Conservation (phyloP, 2,888 invertebrate species). For the Athetis lepigone region DNA sequence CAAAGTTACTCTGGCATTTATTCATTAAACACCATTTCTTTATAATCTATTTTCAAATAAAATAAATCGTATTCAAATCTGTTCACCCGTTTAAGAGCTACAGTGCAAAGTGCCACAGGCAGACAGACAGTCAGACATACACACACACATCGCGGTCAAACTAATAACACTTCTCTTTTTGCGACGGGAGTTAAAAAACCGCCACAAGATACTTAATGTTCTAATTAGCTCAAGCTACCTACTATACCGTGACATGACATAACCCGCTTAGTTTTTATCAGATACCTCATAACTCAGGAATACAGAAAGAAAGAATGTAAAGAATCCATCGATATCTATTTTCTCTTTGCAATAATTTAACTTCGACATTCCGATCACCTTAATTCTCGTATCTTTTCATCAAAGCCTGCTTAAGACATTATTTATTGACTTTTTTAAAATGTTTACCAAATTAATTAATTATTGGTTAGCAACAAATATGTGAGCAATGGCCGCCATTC, state of each 20-base stretch:
- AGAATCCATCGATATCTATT: constrained; percentile 5
- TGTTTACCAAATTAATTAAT: constrained; percentile 63
- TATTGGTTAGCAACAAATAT: constrained; percentile 49
- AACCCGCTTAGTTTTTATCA: not conserved
- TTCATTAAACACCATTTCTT: too few relatives aligned
- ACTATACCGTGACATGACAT: not conserved
- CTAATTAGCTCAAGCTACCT: not conserved
- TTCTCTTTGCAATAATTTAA: constrained; percentile 1
- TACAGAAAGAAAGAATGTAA: not conserved
- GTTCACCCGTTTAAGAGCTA: too few relatives aligned
- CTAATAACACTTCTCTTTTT: too few relatives aligned
- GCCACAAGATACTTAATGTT: not conserved
- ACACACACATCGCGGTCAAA: too few relatives aligned
- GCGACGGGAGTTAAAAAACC: too few relatives aligned
- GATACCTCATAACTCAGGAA: not conserved
- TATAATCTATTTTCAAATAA: too few relatives aligned
- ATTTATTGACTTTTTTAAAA: constrained; percentile 42
- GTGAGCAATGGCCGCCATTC: constrained; percentile 48
- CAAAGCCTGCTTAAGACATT: constrained; percentile 22
- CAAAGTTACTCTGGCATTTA: too few relatives aligned
- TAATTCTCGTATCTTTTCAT: constrained; percentile 37
- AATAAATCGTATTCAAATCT: too few relatives aligned
- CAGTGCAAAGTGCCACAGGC: too few relatives aligned
- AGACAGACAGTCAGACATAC: too few relatives aligned
- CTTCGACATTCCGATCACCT: constrained; percentile 25